Evolutionary conservation across 2,888 invertebrate species (phyloP).

Genomic region (Drosophila suboccidentalis): DNA sequence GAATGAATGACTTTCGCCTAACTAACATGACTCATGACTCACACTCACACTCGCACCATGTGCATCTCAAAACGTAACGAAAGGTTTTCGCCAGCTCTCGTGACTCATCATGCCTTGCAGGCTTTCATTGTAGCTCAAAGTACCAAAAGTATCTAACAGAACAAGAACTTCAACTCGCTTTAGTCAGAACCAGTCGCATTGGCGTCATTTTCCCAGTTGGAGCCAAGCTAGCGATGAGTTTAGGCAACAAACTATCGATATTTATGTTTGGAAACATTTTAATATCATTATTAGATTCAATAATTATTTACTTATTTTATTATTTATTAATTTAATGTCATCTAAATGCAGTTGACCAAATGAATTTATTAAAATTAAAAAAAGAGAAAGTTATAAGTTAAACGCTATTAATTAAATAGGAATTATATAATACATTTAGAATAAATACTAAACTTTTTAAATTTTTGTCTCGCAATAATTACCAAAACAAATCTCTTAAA

Average conservation of each 20-base stretch:
- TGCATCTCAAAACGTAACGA: conserved; percentile 35
- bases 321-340: too few relatives aligned
- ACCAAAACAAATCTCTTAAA: too few relatives aligned
- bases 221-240: not conserved
- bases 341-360: too few relatives aligned
- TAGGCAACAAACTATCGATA: not conserved
- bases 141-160: conserved; percentile 37
- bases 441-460: too few relatives aligned
- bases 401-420: too few relatives aligned
- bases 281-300: too few relatives aligned
- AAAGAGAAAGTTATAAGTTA: too few relatives aligned
- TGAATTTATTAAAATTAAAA: too few relatives aligned
- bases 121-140: conserved; percentile 30
- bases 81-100: conserved; percentile 43
- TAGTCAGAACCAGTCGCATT: conserved; percentile 8
- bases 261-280: too few relatives aligned
- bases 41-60: conserved; percentile 32
- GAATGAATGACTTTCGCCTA: conserved; percentile 75
- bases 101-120: conserved; percentile 59
- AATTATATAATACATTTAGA: too few relatives aligned
- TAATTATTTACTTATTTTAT: too few relatives aligned
- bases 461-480: too few relatives aligned
- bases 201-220: conserved; percentile 14
- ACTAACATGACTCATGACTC: conserved; percentile 33
- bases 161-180: conserved; percentile 1